phyloP scores from a whole-genome alignment of 2,888 invertebrate species.

The Tetramorium bicarinatum region DNA sequence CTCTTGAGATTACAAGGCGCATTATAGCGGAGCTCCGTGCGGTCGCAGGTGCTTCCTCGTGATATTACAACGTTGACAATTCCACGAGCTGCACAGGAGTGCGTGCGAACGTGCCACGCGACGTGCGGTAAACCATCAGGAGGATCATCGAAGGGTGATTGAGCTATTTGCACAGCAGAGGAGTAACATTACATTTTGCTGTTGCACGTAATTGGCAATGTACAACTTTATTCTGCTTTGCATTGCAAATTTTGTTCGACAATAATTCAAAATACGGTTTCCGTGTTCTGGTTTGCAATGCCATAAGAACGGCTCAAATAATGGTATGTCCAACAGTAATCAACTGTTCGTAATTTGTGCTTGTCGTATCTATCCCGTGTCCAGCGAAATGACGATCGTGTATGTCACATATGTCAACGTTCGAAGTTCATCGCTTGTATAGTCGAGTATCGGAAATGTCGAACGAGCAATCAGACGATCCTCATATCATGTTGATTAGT shows the following conservation, averaged over 20 bases:
- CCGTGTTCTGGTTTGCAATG: conserved; percentile 10
- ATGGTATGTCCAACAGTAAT: conserved; percentile 23
- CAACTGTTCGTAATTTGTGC: conserved; percentile 39
- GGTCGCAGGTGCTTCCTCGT: conserved; percentile 34
- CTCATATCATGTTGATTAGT: conserved; percentile 49
- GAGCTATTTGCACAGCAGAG: conserved; percentile 23
- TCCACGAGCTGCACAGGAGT: conserved; percentile 20
- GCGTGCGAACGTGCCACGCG: conserved; percentile 16
- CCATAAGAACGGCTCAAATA: conserved; percentile 23
- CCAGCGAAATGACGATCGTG: conserved; percentile 30
- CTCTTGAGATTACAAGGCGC: conserved; percentile 36
- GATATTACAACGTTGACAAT: conserved; percentile 40
- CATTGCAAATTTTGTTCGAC: conserved; percentile 23
- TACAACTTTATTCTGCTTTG: conserved; percentile 36
- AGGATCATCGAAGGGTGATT: conserved; percentile 22
- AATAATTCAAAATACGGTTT: conserved; percentile 45
- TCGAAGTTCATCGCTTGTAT: conserved; percentile 23
- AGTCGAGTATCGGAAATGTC: conserved; percentile 19
- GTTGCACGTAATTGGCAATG: conserved; percentile 15
- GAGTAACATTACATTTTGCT: conserved; percentile 34
- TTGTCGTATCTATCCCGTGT: conserved; percentile 5
- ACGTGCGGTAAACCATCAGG: background rate
- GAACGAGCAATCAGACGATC: conserved; percentile 30
- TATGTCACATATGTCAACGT: conserved; percentile 32
- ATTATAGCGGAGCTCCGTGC: conserved; percentile 1